Percentiles rank a stretch among this genome's conserved stretches.
These are phyloP conservation scores for Falco novaeseelandiae DNA, from an alignment of 2,797 vertebrate genomes.

Conservation along the genomic window DNA sequence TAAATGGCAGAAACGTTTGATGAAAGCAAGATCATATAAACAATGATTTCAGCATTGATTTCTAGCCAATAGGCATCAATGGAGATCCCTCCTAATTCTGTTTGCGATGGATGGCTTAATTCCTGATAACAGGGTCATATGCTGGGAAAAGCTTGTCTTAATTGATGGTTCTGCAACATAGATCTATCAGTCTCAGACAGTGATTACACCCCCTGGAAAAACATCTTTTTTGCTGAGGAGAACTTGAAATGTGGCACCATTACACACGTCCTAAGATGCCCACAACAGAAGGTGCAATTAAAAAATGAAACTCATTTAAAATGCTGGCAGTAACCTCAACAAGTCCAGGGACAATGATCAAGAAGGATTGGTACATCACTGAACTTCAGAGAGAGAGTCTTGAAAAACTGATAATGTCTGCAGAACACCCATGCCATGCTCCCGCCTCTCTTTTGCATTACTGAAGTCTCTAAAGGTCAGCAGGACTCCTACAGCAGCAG, in stretches of 20 bases:
- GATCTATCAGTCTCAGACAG: slow-evolving; percentile 40
- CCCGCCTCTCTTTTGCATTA: background rate
- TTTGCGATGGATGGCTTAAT: background rate
- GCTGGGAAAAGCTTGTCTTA: slow-evolving; percentile 18
- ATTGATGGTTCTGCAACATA: slow-evolving; percentile 10
- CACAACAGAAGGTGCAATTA: slow-evolving; percentile 28
- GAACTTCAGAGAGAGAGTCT: background rate
- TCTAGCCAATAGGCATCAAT: slow-evolving; percentile 20
- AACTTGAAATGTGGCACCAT: slow-evolving; percentile 11
- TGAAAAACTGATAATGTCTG: background rate
- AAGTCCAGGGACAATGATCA: background rate
- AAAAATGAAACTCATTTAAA: slow-evolving; percentile 50
- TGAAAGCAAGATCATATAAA: slow-evolving; percentile 22
- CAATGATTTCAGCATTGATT: slow-evolving; percentile 16
- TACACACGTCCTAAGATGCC: slow-evolving; percentile 15
- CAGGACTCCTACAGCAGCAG: background rate
- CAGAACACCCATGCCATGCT: background rate
- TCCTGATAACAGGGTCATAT: slow-evolving; percentile 36
- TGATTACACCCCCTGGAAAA: slow-evolving; percentile 58
- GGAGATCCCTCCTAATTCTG: slow-evolving; percentile 33
- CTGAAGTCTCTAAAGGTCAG: background rate
- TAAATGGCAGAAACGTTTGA: background rate
- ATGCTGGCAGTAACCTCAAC: slow-evolving; percentile 13
- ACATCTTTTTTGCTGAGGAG: slow-evolving; percentile 21
- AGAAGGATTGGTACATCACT: background rate